Evolutionary conservation across 1,140 invertebrate species (phyloP).

Genomic region (Ganaspis sp.): DNA sequence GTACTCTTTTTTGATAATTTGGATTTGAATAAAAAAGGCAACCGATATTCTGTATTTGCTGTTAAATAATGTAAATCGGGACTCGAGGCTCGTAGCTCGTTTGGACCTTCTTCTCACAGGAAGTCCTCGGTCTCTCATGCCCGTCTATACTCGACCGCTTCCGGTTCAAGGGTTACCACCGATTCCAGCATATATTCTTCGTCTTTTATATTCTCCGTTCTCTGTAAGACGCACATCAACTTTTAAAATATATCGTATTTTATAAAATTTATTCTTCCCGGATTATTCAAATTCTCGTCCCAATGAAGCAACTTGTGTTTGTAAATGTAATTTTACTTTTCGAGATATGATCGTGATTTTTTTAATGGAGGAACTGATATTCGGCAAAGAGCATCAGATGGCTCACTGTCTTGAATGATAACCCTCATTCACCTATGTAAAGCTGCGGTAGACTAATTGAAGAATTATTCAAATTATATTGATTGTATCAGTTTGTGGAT

Average conservation of each 20-base stretch:
- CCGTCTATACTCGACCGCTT: slow-evolving; percentile 7
- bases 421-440: slow-evolving; percentile 69
- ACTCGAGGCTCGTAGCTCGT: neutral
- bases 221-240: neutral
- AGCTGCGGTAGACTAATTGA: slow-evolving; percentile 67
- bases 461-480: slow-evolving; percentile 69
- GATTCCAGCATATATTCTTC: neutral
- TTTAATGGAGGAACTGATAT: neutral
- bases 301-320: neutral
- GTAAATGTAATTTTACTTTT: neutral
- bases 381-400: neutral
- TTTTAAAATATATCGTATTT: neutral
- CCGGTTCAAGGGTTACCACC: slow-evolving; percentile 7
- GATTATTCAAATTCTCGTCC: neutral
- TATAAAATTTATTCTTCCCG: neutral
- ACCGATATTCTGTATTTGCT: too few relatives aligned
- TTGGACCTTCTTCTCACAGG: neutral
- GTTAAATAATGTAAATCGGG: too few relatives aligned
- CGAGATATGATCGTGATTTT: neutral
- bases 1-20: too few relatives aligned
- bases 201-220: neutral
- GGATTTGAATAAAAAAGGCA: too few relatives aligned
- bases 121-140: neutral
- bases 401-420: slow-evolving; percentile 49
- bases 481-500: slow-evolving; percentile 16